Evolutionary conservation across 2,113 vertebrate genomes (phyloP).

Genomic region (Puntigrus tetrazona): DNA sequence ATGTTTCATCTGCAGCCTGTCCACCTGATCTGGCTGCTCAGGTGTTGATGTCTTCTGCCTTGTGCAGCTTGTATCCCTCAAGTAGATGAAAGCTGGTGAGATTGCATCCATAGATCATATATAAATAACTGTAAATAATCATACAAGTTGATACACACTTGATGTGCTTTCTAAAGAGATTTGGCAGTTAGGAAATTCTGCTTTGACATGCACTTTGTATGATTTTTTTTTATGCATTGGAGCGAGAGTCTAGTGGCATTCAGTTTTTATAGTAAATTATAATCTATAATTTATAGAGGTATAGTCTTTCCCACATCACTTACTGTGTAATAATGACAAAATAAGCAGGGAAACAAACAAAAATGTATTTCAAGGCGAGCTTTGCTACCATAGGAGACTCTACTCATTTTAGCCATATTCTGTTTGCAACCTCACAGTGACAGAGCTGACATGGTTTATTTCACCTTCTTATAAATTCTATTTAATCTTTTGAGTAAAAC

Average conservation of each 20-base stretch:
- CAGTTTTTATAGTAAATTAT: background rate
- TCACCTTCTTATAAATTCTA: background rate
- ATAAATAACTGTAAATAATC: background rate
- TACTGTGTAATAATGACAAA: background rate
- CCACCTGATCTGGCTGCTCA: background rate
- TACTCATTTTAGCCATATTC: background rate
- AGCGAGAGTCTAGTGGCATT: background rate
- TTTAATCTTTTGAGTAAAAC: slow-evolving; percentile 11
- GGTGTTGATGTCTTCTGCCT: background rate
- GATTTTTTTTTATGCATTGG: background rate
- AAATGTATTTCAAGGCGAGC: background rate
- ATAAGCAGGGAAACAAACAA: background rate
- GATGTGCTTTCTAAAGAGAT: background rate
- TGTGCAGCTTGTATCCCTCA: background rate
- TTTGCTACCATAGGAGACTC: background rate
- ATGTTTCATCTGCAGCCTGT: slow-evolving; percentile 19
- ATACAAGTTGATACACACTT: background rate
- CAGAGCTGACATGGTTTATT: background rate
- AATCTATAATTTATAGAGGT: background rate
- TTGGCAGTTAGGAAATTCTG: background rate
- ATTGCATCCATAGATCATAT: background rate
- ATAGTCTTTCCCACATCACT: background rate
- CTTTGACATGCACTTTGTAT: background rate
- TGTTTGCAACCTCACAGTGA: background rate
- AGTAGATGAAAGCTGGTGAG: background rate